These are phyloP conservation scores for Falco naumanni DNA, from an alignment of 2,797 vertebrate genomes.

Conservation along the genomic window DNA sequence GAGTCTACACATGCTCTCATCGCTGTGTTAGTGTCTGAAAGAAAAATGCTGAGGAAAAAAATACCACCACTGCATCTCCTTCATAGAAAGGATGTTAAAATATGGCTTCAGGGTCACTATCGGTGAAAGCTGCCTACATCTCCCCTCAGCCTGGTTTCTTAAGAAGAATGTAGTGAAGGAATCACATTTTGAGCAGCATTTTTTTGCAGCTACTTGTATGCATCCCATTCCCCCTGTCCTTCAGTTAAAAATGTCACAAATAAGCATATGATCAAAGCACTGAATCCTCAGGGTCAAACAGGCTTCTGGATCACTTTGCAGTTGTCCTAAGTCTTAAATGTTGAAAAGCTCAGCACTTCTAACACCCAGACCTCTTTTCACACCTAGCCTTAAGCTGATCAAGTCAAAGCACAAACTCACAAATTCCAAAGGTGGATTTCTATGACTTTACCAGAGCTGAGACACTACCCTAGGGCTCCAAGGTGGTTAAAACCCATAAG, in stretches of 20 bases:
- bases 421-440: not conserved
- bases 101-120: not conserved
- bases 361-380: not conserved
- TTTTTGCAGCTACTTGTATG: not conserved
- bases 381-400: not conserved
- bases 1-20: not conserved
- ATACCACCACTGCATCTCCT: fast-evolving
- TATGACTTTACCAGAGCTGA: not conserved
- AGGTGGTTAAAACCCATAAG: not conserved
- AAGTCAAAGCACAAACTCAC: not conserved
- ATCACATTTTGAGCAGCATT: not conserved
- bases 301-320: not conserved
- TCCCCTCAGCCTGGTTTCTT: not conserved
- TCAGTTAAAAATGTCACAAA: not conserved
- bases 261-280: not conserved
- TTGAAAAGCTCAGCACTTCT: not conserved
- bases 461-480: not conserved
- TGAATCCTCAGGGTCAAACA: not conserved
- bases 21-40: not conserved
- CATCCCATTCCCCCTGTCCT: not conserved
- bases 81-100: not conserved
- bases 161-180: not conserved
- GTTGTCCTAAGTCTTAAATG: not conserved
- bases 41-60: not conserved
- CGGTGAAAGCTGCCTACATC: not conserved